Evolutionary conservation across 1,140 invertebrate genomes (phyloP).

Genomic region (Oppia nitens): DNA sequence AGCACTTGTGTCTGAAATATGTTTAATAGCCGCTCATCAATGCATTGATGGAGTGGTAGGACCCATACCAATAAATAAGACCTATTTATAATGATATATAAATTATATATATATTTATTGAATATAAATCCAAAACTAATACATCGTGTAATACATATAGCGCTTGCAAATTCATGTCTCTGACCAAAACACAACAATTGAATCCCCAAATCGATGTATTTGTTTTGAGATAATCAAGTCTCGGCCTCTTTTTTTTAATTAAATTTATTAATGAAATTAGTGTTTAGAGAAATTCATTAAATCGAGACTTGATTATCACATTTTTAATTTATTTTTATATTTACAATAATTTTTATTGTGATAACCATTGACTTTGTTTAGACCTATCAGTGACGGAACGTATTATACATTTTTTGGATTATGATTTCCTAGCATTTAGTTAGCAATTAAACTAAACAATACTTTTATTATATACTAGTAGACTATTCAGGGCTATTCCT

Average conservation of each 20-base stretch:
- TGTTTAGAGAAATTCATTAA: neutral
- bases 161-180: neutral
- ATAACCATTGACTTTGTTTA: neutral
- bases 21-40: neutral
- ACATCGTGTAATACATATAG: neutral
- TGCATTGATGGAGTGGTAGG: neutral
- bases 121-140: neutral
- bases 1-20: neutral
- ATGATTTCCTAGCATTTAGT: no score
- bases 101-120: no score
- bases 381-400: neutral
- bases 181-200: no score
- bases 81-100: no score
- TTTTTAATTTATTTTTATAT: neutral
- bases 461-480: no score
- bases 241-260: neutral
- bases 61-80: neutral
- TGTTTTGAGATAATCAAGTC: neutral
- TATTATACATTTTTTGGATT: no score
- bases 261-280: no score
- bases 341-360: neutral
- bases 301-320: neutral
- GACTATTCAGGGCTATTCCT: no score
- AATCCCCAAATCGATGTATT: neutral
- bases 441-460: no score